Conservation (phyloP, 2,797 vertebrate species). For the Dipus sagitta region DNA sequence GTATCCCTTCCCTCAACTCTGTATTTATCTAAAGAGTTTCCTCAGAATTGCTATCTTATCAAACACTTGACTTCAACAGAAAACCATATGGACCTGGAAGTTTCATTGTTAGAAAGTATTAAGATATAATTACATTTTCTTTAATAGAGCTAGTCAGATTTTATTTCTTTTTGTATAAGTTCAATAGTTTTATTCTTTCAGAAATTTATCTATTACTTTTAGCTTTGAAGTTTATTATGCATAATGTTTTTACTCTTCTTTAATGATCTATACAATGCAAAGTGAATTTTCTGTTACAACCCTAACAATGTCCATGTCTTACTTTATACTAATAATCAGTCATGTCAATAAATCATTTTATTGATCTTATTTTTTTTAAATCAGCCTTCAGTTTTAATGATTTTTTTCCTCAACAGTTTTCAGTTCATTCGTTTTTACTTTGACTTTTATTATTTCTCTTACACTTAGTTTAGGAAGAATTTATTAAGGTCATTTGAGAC, state of each 20-base stretch:
- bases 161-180: not conserved
- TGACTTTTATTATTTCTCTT: not conserved
- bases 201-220: not conserved
- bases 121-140: not conserved
- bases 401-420: not conserved
- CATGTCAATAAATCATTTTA: not conserved
- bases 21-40: conserved; percentile 7
- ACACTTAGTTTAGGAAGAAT: not conserved
- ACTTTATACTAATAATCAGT: not conserved
- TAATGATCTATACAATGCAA: not conserved
- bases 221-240: not conserved
- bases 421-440: not conserved
- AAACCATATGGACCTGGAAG: not conserved
- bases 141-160: not conserved
- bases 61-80: not conserved
- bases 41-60: not conserved
- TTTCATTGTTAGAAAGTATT: conserved; percentile 1
- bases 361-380: not conserved
- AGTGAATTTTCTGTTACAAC: not conserved
- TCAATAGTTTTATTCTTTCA: not conserved
- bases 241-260: not conserved
- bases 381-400: not conserved
- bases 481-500: not conserved
- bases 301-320: not conserved
- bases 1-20: not conserved